These are phyloP conservation scores for Argyrosomus regius DNA, from an alignment of 2,797 vertebrate genomes.

Conservation along the genomic window DNA sequence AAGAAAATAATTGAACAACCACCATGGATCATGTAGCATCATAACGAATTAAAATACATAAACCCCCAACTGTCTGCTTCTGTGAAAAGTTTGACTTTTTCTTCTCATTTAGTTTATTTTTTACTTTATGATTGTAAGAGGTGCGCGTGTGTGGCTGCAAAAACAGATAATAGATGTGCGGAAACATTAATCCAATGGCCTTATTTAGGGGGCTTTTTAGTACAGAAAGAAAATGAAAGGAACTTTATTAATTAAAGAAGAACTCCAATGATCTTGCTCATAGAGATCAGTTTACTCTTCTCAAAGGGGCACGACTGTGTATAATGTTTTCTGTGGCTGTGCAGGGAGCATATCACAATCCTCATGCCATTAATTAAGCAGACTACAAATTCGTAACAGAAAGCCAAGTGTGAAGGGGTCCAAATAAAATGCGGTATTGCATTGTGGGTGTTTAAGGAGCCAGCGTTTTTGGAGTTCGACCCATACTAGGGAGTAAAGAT, in stretches of 20 bases:
- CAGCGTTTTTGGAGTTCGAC: background rate
- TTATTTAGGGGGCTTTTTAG: background rate
- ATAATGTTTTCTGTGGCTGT: background rate
- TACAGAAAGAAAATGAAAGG: background rate
- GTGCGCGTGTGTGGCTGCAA: background rate
- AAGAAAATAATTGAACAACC: slow-evolving; percentile 59
- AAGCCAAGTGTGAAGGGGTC: background rate
- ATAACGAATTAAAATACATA: slow-evolving; percentile 77
- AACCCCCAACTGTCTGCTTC: slow-evolving; percentile 63
- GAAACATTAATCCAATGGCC: background rate
- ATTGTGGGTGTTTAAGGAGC: background rate
- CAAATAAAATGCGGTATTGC: background rate
- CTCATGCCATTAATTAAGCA: background rate
- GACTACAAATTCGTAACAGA: background rate
- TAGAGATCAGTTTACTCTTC: background rate
- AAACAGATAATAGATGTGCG: background rate
- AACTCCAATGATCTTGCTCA: background rate
- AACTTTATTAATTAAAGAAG: background rate
- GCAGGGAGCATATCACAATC: background rate
- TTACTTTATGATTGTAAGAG: background rate
- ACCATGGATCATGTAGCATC: slow-evolving; percentile 77
- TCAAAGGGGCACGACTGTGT: background rate
- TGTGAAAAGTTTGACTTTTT: slow-evolving; percentile 45
- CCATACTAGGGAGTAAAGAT: background rate
- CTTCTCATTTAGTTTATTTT: background rate